Conservation (phyloP, 2,797 vertebrate species). For the Leucoraja ocellata region DNA sequence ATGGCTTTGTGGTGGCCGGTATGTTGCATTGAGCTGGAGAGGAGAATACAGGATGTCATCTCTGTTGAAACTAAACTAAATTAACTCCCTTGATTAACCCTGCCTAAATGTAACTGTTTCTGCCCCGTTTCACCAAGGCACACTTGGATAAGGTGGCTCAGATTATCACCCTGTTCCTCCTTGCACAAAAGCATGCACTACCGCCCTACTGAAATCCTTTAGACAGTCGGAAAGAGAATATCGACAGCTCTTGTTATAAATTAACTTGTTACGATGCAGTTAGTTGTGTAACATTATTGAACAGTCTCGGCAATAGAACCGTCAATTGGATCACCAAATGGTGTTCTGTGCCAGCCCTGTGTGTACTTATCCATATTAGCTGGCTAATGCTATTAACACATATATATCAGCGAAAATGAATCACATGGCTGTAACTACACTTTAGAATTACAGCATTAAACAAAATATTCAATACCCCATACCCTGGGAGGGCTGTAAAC, state of each 20-base stretch:
- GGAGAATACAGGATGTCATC: no score
- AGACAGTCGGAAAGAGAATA: neutral
- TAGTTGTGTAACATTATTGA: slow-evolving; percentile 34
- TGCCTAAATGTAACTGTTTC: neutral
- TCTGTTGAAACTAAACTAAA: no score
- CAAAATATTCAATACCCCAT: slow-evolving; percentile 14
- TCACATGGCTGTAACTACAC: slow-evolving; percentile 31
- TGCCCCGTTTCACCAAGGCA: neutral
- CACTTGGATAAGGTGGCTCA: neutral
- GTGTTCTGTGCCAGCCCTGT: neutral
- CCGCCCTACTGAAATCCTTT: neutral
- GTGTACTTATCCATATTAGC: slow-evolving; percentile 33
- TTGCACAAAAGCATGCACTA: neutral
- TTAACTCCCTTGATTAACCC: neutral
- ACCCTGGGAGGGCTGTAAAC: slow-evolving; percentile 11
- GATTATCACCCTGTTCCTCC: no score
- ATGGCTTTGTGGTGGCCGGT: no score
- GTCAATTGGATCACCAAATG: slow-evolving; percentile 32
- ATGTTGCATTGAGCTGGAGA: no score
- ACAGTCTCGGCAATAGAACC: slow-evolving; percentile 26
- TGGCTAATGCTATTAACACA: slow-evolving; percentile 26
- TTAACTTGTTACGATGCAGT: slow-evolving; percentile 32
- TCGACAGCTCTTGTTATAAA: slow-evolving; percentile 19
- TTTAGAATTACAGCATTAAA: slow-evolving; percentile 17
- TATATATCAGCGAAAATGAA: slow-evolving; percentile 32